Conservation (phyloP, 2,113 vertebrate species). For the Redunca redunca region DNA sequence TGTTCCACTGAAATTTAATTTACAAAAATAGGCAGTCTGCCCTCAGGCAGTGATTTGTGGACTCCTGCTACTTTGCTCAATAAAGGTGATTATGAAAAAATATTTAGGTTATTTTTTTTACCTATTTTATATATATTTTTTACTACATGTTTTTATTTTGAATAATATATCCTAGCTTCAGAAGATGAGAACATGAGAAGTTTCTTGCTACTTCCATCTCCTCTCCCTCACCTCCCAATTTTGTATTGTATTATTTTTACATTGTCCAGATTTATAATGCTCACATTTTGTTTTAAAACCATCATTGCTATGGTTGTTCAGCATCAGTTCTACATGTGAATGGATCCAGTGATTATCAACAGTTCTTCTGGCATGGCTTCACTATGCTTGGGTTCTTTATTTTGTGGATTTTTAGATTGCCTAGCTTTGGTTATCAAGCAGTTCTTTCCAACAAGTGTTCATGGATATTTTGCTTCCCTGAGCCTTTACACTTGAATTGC, state of each 20-base stretch:
- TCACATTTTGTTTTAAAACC: background rate
- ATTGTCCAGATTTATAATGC: background rate
- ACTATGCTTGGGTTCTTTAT: background rate
- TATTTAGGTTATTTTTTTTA: background rate
- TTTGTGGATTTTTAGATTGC: background rate
- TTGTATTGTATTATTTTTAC: background rate
- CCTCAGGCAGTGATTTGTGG: background rate
- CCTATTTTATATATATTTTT: background rate
- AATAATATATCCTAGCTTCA: background rate
- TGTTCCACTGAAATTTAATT: background rate
- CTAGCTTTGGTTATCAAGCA: background rate
- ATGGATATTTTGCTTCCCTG: background rate
- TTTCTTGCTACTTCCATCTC: background rate
- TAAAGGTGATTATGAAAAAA: slow-evolving; percentile 1
- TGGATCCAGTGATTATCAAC: background rate
- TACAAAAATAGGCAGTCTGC: background rate
- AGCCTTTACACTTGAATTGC: background rate
- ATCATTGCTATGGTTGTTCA: background rate
- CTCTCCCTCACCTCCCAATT: background rate
- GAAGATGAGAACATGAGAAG: background rate
- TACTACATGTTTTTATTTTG: background rate
- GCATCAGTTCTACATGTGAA: background rate
- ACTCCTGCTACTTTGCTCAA: background rate
- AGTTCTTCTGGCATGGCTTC: background rate
- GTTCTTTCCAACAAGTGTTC: background rate